Percentiles rank a stretch among this genome's conserved stretches.
phyloP scores from a whole-genome alignment of 2,113 vertebrate genomes.

The Mormoops blainvillei region DNA sequence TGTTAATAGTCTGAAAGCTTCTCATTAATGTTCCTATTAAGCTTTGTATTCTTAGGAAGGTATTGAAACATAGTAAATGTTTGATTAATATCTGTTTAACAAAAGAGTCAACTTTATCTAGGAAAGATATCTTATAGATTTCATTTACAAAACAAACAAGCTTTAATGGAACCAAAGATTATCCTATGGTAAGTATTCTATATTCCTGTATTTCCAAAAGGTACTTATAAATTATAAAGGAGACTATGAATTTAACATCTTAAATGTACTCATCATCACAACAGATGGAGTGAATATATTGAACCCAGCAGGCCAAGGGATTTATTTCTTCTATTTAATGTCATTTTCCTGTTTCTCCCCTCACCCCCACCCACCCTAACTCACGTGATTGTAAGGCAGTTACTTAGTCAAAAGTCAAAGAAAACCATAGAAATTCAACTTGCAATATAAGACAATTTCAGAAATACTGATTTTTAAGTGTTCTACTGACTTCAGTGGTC shows the following conservation, averaged over 20 bases:
- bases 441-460: not conserved
- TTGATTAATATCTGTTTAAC: not conserved
- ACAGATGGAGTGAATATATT: not conserved
- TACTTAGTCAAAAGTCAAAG: slow-evolving; percentile 9
- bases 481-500: not conserved
- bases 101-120: not conserved
- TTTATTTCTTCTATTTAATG: not conserved
- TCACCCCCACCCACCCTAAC: not conserved
- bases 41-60: not conserved
- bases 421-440: slow-evolving; percentile 15
- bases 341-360: not conserved
- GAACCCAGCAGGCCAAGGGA: not conserved
- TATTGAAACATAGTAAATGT: slow-evolving; percentile 8
- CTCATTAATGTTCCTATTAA: not conserved
- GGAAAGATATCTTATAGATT: not conserved
- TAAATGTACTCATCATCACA: not conserved
- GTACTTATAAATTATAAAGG: not conserved
- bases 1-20: not conserved
- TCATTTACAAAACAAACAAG: slow-evolving; percentile 3
- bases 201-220: not conserved
- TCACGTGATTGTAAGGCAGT: not conserved
- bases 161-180: not conserved
- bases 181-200: not conserved
- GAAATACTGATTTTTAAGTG: slow-evolving; percentile 24
- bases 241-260: not conserved